Evolutionary conservation across 30 jellyfish, hydroid and myxozoan genomes (phyloP).

Genomic region (Turritopsis dohrnii): DNA sequence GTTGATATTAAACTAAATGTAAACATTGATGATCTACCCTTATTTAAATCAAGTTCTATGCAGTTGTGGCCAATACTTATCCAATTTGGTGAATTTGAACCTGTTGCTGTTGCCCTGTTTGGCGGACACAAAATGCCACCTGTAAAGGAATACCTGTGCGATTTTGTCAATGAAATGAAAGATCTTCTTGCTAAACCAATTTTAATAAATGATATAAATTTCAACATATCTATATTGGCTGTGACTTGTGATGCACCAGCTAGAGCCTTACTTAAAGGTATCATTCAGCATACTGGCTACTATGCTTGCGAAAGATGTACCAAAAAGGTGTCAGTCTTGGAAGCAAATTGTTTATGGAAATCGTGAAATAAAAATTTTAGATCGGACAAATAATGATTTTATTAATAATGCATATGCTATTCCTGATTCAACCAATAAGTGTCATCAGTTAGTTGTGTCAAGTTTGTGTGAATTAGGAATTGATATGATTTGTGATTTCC

Average conservation of each 20-base stretch:
- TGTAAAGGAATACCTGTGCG: neutral
- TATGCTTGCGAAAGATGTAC: constrained; percentile 43
- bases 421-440: neutral
- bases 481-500: neutral
- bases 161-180: constrained; percentile 13
- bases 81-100: neutral
- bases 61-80: constrained; percentile 36
- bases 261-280: constrained; percentile 35
- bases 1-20: constrained; percentile 9
- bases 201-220: neutral
- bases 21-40: constrained; percentile 25
- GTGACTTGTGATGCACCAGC: constrained; percentile 44
- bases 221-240: constrained; percentile 5
- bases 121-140: constrained; percentile 19
- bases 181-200: constrained; percentile 8
- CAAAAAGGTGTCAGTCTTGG: constrained; percentile 11
- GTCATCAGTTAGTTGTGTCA: neutral
- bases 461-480: neutral
- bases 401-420: constrained; percentile 3
- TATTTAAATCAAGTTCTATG: neutral
- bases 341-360: neutral
- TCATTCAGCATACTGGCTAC: constrained; percentile 26
- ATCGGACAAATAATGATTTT: constrained; percentile 1
- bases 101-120: constrained; percentile 19
- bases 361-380: neutral